Evolutionary conservation across 37 sponge, comb jelly and placozoan genomes (phyloP).

Genomic region (Amphimedon queenslandica): DNA sequence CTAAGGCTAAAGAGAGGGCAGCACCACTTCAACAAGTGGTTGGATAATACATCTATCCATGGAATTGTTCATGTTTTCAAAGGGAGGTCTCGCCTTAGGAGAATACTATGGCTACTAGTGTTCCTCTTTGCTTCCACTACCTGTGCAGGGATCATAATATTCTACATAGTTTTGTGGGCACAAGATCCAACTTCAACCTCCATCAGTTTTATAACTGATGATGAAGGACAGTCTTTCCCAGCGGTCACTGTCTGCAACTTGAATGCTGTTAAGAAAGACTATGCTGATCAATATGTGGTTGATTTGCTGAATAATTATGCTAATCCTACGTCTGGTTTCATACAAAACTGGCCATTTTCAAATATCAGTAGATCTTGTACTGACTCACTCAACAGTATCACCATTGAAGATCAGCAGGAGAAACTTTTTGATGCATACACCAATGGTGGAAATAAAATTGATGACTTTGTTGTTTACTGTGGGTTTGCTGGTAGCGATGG

Average conservation of each 20-base stretch:
- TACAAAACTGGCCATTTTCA: background rate
- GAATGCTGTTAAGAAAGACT: slow-evolving; percentile 7
- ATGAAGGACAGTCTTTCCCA: background rate
- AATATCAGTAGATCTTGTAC: background rate
- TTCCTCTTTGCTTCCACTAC: slow-evolving; percentile 9
- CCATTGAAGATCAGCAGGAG: background rate
- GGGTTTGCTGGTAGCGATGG: background rate
- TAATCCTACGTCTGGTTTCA: no score
- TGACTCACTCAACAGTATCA: background rate
- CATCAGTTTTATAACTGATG: background rate
- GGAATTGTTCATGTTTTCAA: slow-evolving; percentile 29
- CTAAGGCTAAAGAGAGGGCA: no score
- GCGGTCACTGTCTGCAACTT: slow-evolving; percentile 40
- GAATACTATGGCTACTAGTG: slow-evolving; percentile 33
- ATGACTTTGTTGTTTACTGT: background rate
- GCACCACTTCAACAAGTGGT: no score
- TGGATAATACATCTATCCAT: slow-evolving; percentile 44
- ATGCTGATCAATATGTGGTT: slow-evolving; percentile 7
- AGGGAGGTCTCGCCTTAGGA: slow-evolving; percentile 31
- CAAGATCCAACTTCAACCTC: slow-evolving; percentile 11
- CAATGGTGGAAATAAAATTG: background rate
- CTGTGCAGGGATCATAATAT: slow-evolving; percentile 5
- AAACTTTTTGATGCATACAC: background rate
- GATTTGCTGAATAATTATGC: background rate
- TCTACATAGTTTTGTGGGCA: slow-evolving; percentile 2